These are phyloP conservation scores for Antheraea yamamai DNA, from an alignment of 2,888 invertebrate species.

Conservation along the genomic window DNA sequence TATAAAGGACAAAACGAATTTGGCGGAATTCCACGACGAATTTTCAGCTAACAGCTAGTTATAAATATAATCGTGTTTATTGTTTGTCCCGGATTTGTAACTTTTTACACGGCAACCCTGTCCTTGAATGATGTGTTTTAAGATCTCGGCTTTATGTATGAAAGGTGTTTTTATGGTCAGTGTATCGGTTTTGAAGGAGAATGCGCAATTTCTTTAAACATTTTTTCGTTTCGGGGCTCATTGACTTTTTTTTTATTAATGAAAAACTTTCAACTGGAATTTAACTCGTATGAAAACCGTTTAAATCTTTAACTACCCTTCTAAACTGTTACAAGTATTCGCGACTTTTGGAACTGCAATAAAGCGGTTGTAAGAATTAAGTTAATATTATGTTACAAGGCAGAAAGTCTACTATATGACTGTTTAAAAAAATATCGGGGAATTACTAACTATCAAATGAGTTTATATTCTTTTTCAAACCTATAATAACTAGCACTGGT, in stretches of 20 bases:
- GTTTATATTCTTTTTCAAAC: too few relatives aligned
- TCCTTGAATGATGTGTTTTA: background rate
- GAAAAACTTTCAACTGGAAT: background rate
- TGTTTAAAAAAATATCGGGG: background rate
- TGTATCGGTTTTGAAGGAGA: constrained; percentile 31
- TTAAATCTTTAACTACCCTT: background rate
- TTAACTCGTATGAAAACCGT: background rate
- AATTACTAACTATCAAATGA: too few relatives aligned
- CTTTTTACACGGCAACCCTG: background rate
- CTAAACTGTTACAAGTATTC: background rate
- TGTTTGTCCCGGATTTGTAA: background rate
- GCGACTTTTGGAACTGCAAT: background rate
- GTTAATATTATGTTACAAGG: background rate
- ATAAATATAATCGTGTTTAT: background rate
- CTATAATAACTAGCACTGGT: too few relatives aligned
- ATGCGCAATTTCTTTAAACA: constrained; percentile 24
- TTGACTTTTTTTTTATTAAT: background rate
- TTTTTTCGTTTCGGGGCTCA: background rate
- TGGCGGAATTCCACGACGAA: too few relatives aligned
- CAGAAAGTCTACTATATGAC: background rate
- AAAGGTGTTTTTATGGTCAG: constrained; percentile 14
- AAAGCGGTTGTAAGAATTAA: background rate
- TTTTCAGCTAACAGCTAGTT: too few relatives aligned
- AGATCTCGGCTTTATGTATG: constrained; percentile 14
- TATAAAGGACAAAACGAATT: too few relatives aligned